Evolutionary conservation across 2,888 invertebrate genomes (phyloP).

Genomic region (Pyrocoelia pectoralis): DNA sequence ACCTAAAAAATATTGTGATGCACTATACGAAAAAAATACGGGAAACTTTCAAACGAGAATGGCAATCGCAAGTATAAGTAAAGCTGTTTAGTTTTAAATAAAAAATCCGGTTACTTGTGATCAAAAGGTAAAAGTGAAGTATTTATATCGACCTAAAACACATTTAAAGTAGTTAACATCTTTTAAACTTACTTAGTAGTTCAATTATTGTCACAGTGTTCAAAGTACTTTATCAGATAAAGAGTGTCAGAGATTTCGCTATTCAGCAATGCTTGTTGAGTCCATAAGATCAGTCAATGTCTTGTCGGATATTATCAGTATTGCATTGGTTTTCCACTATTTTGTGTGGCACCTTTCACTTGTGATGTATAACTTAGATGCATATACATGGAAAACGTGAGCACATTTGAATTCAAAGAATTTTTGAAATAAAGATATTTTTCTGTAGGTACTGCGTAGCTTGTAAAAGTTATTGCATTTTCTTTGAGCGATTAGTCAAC

Average conservation of each 20-base stretch:
- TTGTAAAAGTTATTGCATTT: conserved; percentile 14
- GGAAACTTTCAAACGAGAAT: no score
- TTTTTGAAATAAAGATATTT: conserved; percentile 32
- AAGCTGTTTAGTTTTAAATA: no score
- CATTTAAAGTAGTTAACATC: neutral
- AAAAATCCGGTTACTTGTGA: no score
- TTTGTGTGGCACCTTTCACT: conserved; percentile 56
- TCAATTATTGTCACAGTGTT: conserved; percentile 30
- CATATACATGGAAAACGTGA: conserved; percentile 48
- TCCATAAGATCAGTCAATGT: conserved; percentile 45
- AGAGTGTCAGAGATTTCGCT: conserved; percentile 48
- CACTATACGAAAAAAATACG: no score
- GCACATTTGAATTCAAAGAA: conserved; percentile 39
- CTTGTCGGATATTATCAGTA: conserved; percentile 51
- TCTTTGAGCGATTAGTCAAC: conserved; percentile 8
- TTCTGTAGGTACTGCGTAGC: conserved; percentile 14
- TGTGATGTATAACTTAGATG: conserved; percentile 52
- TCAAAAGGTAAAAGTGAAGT: no score
- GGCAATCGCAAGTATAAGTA: no score
- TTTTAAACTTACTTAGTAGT: conserved; percentile 10
- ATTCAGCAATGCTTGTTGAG: conserved; percentile 43
- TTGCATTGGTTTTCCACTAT: conserved; percentile 48
- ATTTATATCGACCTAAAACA: neutral
- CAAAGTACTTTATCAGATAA: conserved; percentile 49
- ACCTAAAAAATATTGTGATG: no score